phyloP scores from a whole-genome alignment of 1,140 invertebrate genomes.

The Lordiphosa stackelbergi region DNA sequence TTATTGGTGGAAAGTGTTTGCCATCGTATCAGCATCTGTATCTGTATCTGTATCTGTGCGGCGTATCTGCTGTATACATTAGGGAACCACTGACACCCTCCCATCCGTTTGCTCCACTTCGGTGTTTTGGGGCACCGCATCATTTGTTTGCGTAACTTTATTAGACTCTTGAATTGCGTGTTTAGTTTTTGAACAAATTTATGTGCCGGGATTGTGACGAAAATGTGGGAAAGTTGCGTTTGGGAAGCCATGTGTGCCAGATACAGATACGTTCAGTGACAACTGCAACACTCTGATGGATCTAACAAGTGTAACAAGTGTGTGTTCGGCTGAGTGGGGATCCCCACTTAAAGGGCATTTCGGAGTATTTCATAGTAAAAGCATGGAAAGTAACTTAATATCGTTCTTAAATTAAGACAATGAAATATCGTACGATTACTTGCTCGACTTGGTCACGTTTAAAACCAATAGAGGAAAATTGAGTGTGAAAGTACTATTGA shows the following conservation, averaged over 20 bases:
- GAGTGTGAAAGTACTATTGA: too few relatives aligned
- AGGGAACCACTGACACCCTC: conserved; percentile 20
- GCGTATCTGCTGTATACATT: conserved; percentile 39
- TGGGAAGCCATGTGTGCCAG: conserved; percentile 46
- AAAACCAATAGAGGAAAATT: too few relatives aligned
- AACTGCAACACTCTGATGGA: conserved; percentile 17
- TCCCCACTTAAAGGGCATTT: too few relatives aligned
- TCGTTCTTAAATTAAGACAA: too few relatives aligned
- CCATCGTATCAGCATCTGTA: conserved; percentile 18
- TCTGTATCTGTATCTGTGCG: background rate
- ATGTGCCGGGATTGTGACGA: conserved; percentile 53
- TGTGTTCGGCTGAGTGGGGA: background rate
- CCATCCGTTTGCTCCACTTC: conserved; percentile 53
- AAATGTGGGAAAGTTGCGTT: conserved; percentile 65
- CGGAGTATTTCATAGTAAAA: too few relatives aligned
- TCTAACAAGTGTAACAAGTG: conserved; percentile 46
- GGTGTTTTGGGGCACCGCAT: conserved; percentile 67
- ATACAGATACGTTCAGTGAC: conserved; percentile 20
- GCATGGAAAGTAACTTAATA: too few relatives aligned
- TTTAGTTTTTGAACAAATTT: conserved; percentile 69
- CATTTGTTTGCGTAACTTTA: conserved; percentile 76
- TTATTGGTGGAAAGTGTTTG: conserved; percentile 66
- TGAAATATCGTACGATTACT: too few relatives aligned
- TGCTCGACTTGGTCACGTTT: too few relatives aligned
- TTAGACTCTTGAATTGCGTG: conserved; percentile 74